These are phyloP conservation scores for Drosophila ficusphila DNA, from an alignment of 1,140 invertebrate species.

Conservation along the genomic window DNA sequence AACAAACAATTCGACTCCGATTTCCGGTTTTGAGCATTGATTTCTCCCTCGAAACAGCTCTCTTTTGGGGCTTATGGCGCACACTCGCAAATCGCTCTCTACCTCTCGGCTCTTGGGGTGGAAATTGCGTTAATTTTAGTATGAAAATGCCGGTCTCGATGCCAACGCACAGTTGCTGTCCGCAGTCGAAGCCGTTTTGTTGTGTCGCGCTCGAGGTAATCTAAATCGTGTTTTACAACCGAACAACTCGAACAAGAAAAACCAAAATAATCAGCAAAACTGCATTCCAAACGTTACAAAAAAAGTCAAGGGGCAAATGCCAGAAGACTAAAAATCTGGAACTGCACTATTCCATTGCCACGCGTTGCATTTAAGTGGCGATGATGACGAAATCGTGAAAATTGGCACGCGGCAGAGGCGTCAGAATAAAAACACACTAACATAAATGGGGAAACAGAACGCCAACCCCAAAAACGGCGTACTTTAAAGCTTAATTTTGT, in stretches of 20 bases:
- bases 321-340: constrained; percentile 5
- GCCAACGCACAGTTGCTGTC: constrained; percentile 36
- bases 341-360: constrained; percentile 34
- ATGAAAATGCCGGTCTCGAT: constrained; percentile 47
- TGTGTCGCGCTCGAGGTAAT: constrained; percentile 38
- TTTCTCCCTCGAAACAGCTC: not conserved
- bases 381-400: constrained; percentile 41
- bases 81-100: constrained; percentile 6
- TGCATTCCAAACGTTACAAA: constrained; percentile 34
- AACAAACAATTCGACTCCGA: not conserved
- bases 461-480: not conserved
- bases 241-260: constrained; percentile 22
- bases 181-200: constrained; percentile 26
- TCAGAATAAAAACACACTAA: constrained; percentile 4
- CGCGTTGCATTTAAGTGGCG: constrained; percentile 7
- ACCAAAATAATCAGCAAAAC: constrained; percentile 34
- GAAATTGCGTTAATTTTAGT: constrained; percentile 35
- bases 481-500: constrained; percentile 30
- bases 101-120: constrained; percentile 21
- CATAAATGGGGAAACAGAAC: not conserved
- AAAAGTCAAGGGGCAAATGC: not conserved
- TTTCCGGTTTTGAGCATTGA: constrained; percentile 24
- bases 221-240: constrained; percentile 7
- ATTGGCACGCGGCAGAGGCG: constrained; percentile 30
- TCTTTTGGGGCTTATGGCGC: not conserved